These are phyloP conservation scores for Platanista minor DNA, from an alignment of 2,113 vertebrate genomes.

Conservation along the genomic window DNA sequence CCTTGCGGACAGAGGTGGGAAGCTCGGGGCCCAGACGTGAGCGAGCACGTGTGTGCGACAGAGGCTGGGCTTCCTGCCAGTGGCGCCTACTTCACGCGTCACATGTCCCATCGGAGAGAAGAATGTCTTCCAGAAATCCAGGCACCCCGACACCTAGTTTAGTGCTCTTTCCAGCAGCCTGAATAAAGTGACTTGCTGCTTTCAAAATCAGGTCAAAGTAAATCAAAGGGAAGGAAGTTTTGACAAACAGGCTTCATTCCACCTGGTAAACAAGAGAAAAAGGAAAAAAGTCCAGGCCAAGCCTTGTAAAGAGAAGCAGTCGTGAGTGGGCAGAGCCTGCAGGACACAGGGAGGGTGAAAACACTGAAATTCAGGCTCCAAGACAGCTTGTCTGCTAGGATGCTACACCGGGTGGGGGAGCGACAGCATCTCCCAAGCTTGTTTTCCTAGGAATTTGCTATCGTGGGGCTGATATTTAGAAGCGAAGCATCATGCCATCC, in stretches of 20 bases:
- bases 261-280: conserved; percentile 14
- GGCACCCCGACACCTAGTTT: conserved; percentile 34
- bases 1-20: not conserved
- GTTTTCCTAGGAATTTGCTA: not conserved
- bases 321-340: not conserved
- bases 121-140: conserved; percentile 27
- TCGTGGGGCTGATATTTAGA: not conserved
- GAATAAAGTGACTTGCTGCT: conserved; percentile 7
- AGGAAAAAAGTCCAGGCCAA: not conserved
- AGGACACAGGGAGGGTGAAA: not conserved
- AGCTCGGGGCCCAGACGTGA: not conserved
- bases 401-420: not conserved
- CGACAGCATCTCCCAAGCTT: not conserved
- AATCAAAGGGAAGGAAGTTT: conserved; percentile 19
- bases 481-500: not conserved
- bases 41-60: not conserved
- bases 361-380: not conserved
- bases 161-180: not conserved
- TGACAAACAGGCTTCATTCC: conserved; percentile 11
- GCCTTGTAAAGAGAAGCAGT: not conserved
- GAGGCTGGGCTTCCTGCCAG: conserved; percentile 8
- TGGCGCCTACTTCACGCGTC: not conserved
- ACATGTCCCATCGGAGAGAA: not conserved
- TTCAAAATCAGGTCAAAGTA: conserved; percentile 50
- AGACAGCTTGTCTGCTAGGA: not conserved